Conservation (phyloP, 1,140 invertebrate species). For the Euwallacea fornicatus region DNA sequence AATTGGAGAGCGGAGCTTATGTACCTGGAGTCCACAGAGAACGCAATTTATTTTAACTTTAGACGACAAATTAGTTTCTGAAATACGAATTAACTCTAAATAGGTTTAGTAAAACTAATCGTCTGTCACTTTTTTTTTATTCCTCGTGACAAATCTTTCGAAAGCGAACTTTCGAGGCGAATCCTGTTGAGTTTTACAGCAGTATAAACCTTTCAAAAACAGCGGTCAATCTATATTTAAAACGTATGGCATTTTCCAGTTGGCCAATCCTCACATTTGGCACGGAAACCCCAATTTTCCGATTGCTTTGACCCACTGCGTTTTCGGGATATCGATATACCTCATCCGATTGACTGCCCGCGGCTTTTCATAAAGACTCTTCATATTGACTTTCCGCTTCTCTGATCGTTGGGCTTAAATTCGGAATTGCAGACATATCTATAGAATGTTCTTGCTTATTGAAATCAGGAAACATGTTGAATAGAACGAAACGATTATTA, state of each 20-base stretch:
- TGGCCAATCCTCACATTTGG: no score
- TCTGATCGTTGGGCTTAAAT: constrained; percentile 5
- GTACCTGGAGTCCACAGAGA: constrained; percentile 5
- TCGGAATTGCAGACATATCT: background rate
- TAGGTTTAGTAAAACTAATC: constrained; percentile 5
- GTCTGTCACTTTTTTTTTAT: background rate
- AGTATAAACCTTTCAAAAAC: background rate
- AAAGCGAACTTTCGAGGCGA: background rate
- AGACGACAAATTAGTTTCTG: constrained; percentile 9
- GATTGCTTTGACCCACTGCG: background rate
- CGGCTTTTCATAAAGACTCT: constrained; percentile 8
- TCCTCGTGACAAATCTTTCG: background rate
- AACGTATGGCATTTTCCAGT: no score
- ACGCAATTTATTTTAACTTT: constrained; percentile 16
- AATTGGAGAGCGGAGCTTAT: constrained; percentile 12
- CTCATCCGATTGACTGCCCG: constrained; percentile 9
- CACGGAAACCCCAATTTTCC: background rate
- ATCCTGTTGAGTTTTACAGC: background rate
- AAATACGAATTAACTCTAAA: constrained; percentile 9
- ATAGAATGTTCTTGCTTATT: background rate
- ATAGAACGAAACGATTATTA: no score
- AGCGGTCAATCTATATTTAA: no score
- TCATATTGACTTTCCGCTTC: constrained; percentile 1
- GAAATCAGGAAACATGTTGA: no score
- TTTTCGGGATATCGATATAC: constrained; percentile 7